Base-by-base conservation (phyloP, 1,140 invertebrate species). In the Pissodes strobi region DNA sequence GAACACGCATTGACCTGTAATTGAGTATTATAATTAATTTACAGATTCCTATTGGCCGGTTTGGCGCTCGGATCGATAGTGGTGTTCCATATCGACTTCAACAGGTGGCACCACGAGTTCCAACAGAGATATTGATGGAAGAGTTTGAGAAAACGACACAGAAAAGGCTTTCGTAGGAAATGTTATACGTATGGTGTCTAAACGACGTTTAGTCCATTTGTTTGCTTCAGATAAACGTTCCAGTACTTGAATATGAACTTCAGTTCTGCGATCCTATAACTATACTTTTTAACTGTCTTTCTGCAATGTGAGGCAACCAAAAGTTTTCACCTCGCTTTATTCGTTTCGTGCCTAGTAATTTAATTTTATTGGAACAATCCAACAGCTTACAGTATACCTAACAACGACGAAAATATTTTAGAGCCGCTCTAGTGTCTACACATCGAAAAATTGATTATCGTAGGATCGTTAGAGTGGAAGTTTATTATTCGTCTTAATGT, bases 61-160 rank as follows among this genome's bases (percentile, higher is more conserved):
- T 81, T 99, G 21, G 92, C 95, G 15, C 97, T 97, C 68, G 98
- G 98, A 30, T 97, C 96, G 15, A 90, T 99, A 57, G 93, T 99
- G 38, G 95, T 99, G 68, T 98, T 99, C 81, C 96, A 99, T 83
- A 97, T 99, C 76, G 97, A 99, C 81, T 99, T 99, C 83, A 99
- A 99, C 81, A 87, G 95, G 76, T 99, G 97, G 97, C 97, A 99
- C 81, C 96, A 98, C 78, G 96, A 99, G 81, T 98, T 95, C 80
- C 94, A 97, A 78, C 93, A 95, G 79, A 87, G 91, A 70, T 93
- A 92, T 83, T 64, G 61, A 64, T 92, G 85, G 87, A 67, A 63
- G 52, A 15, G 45, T 55, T 45, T 27, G 22, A 60, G 59, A 19
- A 64, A 13, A 59, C 45, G 57, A 46, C 49, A 51, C 37, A 49